These are phyloP conservation scores for Trichogramma pretiosum DNA, from an alignment of 1,140 invertebrate species.

Conservation along the genomic window DNA sequence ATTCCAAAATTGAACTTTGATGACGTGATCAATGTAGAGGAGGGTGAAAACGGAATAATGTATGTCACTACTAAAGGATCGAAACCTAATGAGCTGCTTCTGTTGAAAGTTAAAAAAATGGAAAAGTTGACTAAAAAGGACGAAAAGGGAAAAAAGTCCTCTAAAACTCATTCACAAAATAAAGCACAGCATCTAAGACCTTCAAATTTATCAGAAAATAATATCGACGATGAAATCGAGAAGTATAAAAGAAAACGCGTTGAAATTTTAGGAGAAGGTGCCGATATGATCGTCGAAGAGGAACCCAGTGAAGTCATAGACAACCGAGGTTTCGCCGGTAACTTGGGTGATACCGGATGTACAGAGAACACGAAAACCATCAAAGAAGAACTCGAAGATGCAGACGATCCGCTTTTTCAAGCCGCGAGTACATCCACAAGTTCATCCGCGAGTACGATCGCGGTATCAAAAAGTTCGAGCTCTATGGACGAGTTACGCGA, in stretches of 20 bases:
- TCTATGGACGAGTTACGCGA: conserved; percentile 9
- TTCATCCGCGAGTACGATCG: no score
- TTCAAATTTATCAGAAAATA: conserved; percentile 8
- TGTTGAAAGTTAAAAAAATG: conserved; percentile 44
- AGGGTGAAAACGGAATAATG: conserved; percentile 39
- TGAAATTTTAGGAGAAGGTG: conserved; percentile 32
- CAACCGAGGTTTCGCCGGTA: no score
- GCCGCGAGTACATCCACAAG: no score
- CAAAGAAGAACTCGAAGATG: neutral
- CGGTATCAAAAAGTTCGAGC: neutral
- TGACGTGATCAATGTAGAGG: conserved; percentile 31
- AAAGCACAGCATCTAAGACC: conserved; percentile 22
- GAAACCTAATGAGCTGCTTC: conserved; percentile 39
- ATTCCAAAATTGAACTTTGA: conserved; percentile 31
- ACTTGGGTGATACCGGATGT: neutral
- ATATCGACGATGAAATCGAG: conserved; percentile 43
- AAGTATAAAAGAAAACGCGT: conserved; percentile 42
- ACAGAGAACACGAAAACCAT: neutral
- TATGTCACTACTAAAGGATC: conserved; percentile 43
- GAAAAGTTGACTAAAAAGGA: conserved; percentile 34
- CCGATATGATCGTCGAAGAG: neutral
- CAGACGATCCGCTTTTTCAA: no score
- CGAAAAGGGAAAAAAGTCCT: conserved; percentile 22
- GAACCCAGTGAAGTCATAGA: neutral
- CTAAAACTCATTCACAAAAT: conserved; percentile 28